These are phyloP conservation scores for Polyommatus icarus DNA, from an alignment of 2,888 invertebrate genomes.

Conservation along the genomic window DNA sequence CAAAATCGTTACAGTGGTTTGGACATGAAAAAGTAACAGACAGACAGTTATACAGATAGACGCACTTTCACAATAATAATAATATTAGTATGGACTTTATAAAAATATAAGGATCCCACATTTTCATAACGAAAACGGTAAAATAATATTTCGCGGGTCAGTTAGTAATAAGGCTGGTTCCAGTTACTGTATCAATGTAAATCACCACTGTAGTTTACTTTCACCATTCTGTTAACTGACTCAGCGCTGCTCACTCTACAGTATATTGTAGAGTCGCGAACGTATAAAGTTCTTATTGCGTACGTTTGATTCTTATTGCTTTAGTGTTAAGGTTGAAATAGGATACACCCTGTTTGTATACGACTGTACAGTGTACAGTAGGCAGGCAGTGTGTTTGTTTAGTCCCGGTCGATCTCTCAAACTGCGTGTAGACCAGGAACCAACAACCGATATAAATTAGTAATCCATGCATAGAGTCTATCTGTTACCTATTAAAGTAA, in stretches of 20 bases:
- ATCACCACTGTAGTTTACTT: neutral
- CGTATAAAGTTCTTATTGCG: neutral
- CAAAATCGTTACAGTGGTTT: no score
- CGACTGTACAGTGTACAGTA: neutral
- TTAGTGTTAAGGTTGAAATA: neutral
- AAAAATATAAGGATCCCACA: no score
- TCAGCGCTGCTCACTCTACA: neutral
- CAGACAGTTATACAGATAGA: no score
- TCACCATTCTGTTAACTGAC: neutral
- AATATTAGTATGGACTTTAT: no score
- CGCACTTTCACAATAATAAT: no score
- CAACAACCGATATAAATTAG: neutral
- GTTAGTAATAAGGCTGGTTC: no score
- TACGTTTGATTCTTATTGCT: neutral
- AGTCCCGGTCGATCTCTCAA: neutral
- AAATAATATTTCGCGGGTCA: no score
- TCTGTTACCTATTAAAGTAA: no score
- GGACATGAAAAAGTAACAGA: no score
- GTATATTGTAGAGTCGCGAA: neutral
- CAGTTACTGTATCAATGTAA: neutral
- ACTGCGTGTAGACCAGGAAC: neutral
- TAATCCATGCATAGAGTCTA: neutral
- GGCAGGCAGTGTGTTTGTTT: neutral
- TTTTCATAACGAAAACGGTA: no score
- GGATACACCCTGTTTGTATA: neutral